Percentiles rank a stretch among this genome's conserved stretches.
Evolutionary conservation across 2,797 vertebrate genomes (phyloP).

Genomic region (Catamblyrhynchus diadema): DNA sequence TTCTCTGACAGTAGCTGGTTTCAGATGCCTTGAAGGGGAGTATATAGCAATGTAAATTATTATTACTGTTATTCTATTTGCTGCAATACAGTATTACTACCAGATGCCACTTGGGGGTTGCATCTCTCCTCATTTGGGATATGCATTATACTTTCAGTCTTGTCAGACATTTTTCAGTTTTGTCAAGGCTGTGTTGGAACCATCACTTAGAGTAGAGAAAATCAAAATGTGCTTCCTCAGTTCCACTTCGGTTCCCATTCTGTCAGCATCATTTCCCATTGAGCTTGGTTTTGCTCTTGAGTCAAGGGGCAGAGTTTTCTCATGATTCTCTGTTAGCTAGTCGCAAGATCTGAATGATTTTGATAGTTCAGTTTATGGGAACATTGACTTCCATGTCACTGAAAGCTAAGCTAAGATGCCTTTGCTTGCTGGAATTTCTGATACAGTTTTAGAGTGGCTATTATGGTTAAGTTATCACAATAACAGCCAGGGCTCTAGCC

Average conservation of each 20-base stretch:
- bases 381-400: not conserved
- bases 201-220: not conserved
- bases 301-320: slow-evolving; percentile 12
- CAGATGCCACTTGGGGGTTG: not conserved
- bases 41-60: slow-evolving; percentile 33
- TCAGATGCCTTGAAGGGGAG: slow-evolving; percentile 18
- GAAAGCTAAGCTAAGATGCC: not conserved
- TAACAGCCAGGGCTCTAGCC: not conserved
- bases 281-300: not conserved
- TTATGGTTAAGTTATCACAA: not conserved
- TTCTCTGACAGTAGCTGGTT: slow-evolving; percentile 38
- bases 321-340: not conserved
- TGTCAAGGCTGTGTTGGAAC: not conserved
- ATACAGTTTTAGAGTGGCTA: not conserved
- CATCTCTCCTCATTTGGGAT: not conserved
- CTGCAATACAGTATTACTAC: not conserved
- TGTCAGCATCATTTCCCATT: not conserved
- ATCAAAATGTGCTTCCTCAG: not conserved
- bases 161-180: not conserved
- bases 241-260: not conserved
- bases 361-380: not conserved
- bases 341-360: not conserved
- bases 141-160: not conserved
- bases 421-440: not conserved
- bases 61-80: slow-evolving; percentile 41